Conservation (phyloP, 1,140 invertebrate genomes). For the Pseudomyrmex gracilis region DNA sequence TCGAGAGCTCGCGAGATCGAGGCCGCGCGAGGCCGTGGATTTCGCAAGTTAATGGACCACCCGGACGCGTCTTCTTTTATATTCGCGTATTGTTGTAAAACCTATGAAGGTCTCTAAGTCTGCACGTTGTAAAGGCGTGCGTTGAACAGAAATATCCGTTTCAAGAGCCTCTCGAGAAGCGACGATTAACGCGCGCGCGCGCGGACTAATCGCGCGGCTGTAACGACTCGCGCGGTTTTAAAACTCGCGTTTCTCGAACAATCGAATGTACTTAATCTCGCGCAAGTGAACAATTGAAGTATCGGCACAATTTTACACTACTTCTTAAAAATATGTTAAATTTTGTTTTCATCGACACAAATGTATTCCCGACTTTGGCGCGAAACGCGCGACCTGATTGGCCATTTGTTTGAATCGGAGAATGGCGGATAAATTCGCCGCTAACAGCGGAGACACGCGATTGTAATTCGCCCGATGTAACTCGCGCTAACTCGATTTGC, state of each 20-base stretch:
- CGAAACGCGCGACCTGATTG: background rate
- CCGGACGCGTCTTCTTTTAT: conserved; percentile 36
- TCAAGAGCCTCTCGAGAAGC: conserved; percentile 38
- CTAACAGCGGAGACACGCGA: background rate
- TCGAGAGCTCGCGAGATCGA: conserved; percentile 21
- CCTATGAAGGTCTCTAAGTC: conserved; percentile 37
- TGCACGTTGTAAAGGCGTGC: conserved; percentile 47
- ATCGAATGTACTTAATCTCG: too few species aligned
- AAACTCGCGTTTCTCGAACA: too few species aligned
- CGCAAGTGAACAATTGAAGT: too few species aligned
- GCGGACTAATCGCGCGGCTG: too few species aligned
- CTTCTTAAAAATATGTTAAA: too few species aligned
- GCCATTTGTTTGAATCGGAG: conserved; percentile 17
- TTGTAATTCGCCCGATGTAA: conserved; percentile 28
- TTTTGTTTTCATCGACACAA: background rate
- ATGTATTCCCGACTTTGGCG: background rate
- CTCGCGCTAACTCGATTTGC: conserved; percentile 39
- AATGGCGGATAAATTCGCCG: background rate
- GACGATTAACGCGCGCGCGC: conserved; percentile 27
- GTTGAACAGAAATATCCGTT: conserved; percentile 48
- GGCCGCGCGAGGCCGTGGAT: background rate
- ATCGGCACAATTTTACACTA: too few species aligned
- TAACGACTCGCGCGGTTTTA: too few species aligned
- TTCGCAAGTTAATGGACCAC: conserved; percentile 52
- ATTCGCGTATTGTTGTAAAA: conserved; percentile 7